These are phyloP conservation scores for Takifugu bimaculatus DNA, from an alignment of 2,113 vertebrate species.

Conservation along the genomic window DNA sequence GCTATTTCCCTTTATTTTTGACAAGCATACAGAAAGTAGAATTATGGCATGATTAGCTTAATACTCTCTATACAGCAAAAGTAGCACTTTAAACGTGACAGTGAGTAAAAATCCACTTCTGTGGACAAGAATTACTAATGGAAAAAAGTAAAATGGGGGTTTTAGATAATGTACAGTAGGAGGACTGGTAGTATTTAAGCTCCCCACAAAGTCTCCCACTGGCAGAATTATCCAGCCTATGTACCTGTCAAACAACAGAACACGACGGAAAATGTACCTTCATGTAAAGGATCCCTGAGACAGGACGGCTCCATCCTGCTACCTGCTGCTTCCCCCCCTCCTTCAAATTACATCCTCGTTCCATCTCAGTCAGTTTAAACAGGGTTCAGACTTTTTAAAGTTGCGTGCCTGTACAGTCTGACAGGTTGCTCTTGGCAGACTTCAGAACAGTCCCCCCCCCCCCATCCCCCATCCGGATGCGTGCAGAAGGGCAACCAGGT, in stretches of 20 bases:
- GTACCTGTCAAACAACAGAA: conserved; percentile 72
- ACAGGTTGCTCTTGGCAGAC: conserved; percentile 48
- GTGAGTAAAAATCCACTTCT: conserved; percentile 66
- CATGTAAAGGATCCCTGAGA: conserved; percentile 47
- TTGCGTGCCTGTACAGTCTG: conserved; percentile 17
- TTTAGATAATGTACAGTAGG: conserved; percentile 72
- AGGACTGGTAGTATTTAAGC: conserved; percentile 70
- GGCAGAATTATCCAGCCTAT: conserved; percentile 66
- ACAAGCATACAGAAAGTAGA: conserved; percentile 52
- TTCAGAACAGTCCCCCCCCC: conserved; percentile 60
- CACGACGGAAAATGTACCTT: conserved; percentile 51
- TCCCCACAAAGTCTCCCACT: conserved; percentile 68
- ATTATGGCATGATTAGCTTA: conserved; percentile 61
- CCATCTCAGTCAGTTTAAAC: conserved; percentile 22
- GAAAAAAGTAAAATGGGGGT: conserved; percentile 68
- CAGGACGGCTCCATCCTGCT: conserved; percentile 30
- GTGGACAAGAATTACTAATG: conserved; percentile 68
- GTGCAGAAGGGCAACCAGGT: conserved; percentile 69
- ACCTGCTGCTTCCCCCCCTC: conserved; percentile 37
- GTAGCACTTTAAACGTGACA: conserved; percentile 60
- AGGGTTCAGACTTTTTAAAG: conserved; percentile 31
- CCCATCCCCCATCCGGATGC: conserved; percentile 29
- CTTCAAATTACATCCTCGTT: conserved; percentile 15
- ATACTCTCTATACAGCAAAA: conserved; percentile 56
- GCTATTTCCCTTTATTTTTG: conserved; percentile 33